Conservation (phyloP, 2,888 invertebrate species). For the Ennomos fuscantarius region DNA sequence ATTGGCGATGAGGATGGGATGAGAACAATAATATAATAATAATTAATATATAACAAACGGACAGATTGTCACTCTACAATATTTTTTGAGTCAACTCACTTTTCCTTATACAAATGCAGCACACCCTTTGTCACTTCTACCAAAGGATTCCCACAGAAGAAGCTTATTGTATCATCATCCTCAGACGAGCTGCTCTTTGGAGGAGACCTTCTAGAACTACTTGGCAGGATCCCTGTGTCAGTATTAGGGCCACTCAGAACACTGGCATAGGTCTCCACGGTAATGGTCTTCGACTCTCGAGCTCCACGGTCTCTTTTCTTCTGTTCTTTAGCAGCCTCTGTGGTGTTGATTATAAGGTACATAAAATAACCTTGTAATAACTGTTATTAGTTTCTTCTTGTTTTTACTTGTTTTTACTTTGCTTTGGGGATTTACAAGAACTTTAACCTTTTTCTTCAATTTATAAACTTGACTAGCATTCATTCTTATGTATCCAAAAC, state of each 20-base stretch:
- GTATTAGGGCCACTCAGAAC: slow-evolving; percentile 81
- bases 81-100: slow-evolving; percentile 85
- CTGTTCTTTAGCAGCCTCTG: slow-evolving; percentile 73
- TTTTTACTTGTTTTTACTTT: too few species aligned
- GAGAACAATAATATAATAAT: too few species aligned
- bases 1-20: too few species aligned
- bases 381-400: too few species aligned
- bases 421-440: too few species aligned
- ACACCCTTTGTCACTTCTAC: slow-evolving; percentile 99
- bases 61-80: too few species aligned
- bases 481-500: too few species aligned
- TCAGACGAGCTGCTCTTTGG: slow-evolving; percentile 64
- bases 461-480: too few species aligned
- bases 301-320: slow-evolving; percentile 87
- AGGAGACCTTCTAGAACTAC: slow-evolving; percentile 86
- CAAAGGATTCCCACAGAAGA: slow-evolving; percentile 98
- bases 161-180: slow-evolving; percentile 87
- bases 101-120: slow-evolving; percentile 98
- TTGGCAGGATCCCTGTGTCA: slow-evolving; percentile 85
- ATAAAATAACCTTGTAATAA: too few species aligned
- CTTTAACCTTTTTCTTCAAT: too few species aligned
- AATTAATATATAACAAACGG: too few species aligned
- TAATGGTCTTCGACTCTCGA: slow-evolving; percentile 89
- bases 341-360: too few species aligned
- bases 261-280: slow-evolving; percentile 92